These are phyloP conservation scores for Callipepla californica DNA, from an alignment of 2,113 vertebrate species.

Conservation along the genomic window DNA sequence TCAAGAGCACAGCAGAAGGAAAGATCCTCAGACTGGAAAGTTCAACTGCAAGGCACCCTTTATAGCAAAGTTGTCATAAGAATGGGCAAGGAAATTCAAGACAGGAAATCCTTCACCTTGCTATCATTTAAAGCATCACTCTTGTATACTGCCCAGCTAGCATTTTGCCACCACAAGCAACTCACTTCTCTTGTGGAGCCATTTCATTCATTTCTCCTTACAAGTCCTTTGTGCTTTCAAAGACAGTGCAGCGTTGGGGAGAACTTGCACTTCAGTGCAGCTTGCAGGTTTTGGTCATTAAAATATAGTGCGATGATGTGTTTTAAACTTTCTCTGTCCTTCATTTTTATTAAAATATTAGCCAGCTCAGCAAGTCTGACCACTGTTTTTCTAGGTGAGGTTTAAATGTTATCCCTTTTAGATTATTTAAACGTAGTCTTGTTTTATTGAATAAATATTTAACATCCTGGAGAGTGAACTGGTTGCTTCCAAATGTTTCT, in stretches of 20 bases:
- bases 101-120: background rate
- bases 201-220: background rate
- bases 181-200: background rate
- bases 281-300: background rate
- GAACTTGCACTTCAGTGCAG: background rate
- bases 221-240: fast-evolving
- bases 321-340: background rate
- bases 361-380: background rate
- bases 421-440: constrained; percentile 11
- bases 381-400: background rate
- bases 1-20: background rate
- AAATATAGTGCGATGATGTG: background rate
- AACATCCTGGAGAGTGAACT: constrained; percentile 35
- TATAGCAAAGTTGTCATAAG: background rate
- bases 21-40: background rate
- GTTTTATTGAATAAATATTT: constrained; percentile 61
- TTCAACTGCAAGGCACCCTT: background rate
- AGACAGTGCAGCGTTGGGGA: background rate
- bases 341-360: background rate
- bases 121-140: background rate
- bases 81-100: background rate
- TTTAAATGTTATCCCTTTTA: constrained; percentile 10
- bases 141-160: background rate
- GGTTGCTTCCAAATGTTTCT: constrained; percentile 59
- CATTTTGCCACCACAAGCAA: background rate